These are phyloP conservation scores for Pangasius mekongensis DNA, from an alignment of 2,797 vertebrate genomes.

Conservation along the genomic window DNA sequence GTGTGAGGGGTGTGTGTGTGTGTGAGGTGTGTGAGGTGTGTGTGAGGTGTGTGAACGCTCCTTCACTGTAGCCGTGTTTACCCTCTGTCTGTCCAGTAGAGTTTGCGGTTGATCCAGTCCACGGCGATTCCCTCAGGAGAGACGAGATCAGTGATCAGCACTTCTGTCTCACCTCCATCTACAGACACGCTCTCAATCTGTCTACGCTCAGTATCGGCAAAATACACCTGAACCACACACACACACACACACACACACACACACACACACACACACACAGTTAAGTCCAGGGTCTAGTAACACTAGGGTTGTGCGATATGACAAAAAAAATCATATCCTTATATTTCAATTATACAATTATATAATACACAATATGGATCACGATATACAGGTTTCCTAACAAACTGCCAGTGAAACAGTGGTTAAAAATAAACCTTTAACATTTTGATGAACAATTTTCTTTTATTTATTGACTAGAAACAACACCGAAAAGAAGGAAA, in stretches of 20 bases:
- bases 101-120: constrained; percentile 87
- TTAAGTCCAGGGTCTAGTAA: neutral
- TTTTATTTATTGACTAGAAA: no score
- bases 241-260: constrained; percentile 19
- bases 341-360: neutral
- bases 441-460: no score
- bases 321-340: neutral
- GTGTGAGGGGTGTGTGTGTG: neutral
- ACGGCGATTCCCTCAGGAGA: constrained; percentile 83
- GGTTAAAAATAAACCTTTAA: no score
- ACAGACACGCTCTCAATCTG: constrained; percentile 84
- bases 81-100: constrained; percentile 93
- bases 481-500: no score
- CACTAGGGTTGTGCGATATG: neutral
- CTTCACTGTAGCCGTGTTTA: constrained; percentile 60
- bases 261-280: neutral
- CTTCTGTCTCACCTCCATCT: constrained; percentile 78
- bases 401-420: no score
- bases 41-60: neutral
- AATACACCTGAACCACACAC: constrained; percentile 81
- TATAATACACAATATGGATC: neutral
- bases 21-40: neutral
- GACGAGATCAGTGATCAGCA: constrained; percentile 76
- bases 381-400: neutral
- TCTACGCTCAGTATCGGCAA: constrained; percentile 80